Evolutionary conservation across 2,888 invertebrate species (phyloP).

Genomic region (Leptinotarsa rubiginosa): DNA sequence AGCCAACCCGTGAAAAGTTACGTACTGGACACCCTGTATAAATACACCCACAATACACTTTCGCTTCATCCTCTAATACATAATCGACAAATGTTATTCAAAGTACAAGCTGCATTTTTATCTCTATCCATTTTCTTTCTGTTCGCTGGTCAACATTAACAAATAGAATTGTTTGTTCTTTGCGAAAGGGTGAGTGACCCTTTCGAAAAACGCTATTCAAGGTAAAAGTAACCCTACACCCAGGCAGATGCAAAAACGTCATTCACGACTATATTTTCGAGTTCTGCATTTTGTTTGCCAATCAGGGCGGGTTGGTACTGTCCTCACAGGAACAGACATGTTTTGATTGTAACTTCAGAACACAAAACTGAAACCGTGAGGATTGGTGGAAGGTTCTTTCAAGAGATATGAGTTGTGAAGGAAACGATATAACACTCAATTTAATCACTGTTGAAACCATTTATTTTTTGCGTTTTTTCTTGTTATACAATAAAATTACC

Average conservation of each 20-base stretch:
- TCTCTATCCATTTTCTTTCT: conserved; percentile 1
- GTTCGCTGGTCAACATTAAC: conserved; percentile 20
- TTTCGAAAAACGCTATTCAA: conserved; percentile 46
- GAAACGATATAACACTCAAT: background rate
- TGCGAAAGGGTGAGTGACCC: conserved; percentile 46
- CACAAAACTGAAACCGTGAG: conserved; percentile 1
- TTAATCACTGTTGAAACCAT: background rate
- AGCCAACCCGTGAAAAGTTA: no score
- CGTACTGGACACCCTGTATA: no score
- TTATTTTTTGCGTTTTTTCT: no score
- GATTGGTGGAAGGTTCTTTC: background rate
- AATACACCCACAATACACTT: background rate
- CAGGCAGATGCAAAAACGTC: conserved; percentile 50
- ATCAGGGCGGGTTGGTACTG: conserved; percentile 31
- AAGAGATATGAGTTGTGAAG: background rate
- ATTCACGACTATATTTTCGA: conserved; percentile 30
- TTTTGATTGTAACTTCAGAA: conserved; percentile 14
- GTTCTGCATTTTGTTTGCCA: conserved; percentile 39
- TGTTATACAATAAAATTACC: no score
- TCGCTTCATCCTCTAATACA: background rate
- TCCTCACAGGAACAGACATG: conserved; percentile 6
- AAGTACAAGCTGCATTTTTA: conserved; percentile 11
- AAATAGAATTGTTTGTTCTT: conserved; percentile 34
- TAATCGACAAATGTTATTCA: conserved; percentile 1
- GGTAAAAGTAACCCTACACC: conserved; percentile 58